These are phyloP conservation scores for Proisotoma minuta DNA, from an alignment of 2,888 invertebrate genomes.

Conservation along the genomic window DNA sequence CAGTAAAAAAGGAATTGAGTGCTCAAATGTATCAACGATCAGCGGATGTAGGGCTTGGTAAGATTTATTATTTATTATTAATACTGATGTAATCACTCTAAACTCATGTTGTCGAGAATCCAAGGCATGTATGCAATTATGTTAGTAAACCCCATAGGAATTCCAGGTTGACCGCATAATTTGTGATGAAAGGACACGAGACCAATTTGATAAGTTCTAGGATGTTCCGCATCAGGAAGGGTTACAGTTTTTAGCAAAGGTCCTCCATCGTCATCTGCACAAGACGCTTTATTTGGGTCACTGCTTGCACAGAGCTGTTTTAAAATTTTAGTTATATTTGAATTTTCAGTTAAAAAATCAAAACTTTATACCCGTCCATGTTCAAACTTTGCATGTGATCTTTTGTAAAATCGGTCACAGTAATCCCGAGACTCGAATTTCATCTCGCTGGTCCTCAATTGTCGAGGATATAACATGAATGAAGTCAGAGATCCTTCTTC, in stretches of 20 bases:
- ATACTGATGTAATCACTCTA: neutral
- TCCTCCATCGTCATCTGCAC: slow-evolving; percentile 7
- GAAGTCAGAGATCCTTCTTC: neutral
- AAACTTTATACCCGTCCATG: slow-evolving; percentile 1
- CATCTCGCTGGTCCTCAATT: neutral
- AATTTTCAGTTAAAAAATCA: neutral
- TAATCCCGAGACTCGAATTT: neutral
- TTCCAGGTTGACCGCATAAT: slow-evolving; percentile 13
- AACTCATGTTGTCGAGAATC: neutral
- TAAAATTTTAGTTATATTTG: neutral
- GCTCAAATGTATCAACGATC: slow-evolving; percentile 93
- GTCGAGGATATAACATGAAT: slow-evolving; percentile 3
- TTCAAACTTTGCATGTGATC: slow-evolving; percentile 7
- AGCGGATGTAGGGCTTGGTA: slow-evolving; percentile 97
- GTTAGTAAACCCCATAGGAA: slow-evolving; percentile 5
- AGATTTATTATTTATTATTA: slow-evolving; percentile 50
- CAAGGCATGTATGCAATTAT: slow-evolving; percentile 4
- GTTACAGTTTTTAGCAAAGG: neutral
- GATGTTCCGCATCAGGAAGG: neutral
- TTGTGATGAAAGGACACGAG: slow-evolving; percentile 9
- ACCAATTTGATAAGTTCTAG: slow-evolving; percentile 4
- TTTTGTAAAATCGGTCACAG: slow-evolving; percentile 8
- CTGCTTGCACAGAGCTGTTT: slow-evolving; percentile 2
- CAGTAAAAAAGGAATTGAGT: slow-evolving; percentile 66
- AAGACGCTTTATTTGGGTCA: neutral